Evolutionary conservation across 2,888 invertebrate genomes (phyloP).

Genomic region (Archips xylosteana): DNA sequence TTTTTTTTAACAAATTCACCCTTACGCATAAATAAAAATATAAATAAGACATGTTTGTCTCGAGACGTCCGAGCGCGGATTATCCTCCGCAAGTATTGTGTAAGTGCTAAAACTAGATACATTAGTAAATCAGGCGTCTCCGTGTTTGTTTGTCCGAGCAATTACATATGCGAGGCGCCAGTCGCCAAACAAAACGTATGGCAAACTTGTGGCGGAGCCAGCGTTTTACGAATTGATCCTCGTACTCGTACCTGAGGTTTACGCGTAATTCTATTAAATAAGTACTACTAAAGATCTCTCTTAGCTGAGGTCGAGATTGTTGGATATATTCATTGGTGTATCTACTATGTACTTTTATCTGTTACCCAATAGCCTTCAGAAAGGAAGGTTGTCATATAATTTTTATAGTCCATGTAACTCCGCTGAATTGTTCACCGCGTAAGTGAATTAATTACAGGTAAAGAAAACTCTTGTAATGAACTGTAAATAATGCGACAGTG

Average conservation of each 20-base stretch:
- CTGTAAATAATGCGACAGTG: no score
- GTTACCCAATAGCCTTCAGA: no score
- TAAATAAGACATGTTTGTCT: slow-evolving; percentile 5
- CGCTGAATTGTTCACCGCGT: no score
- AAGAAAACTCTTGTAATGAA: no score
- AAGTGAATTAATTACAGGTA: no score
- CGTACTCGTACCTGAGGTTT: slow-evolving; percentile 1
- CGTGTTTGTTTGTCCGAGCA: slow-evolving; percentile 75
- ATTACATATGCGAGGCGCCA: slow-evolving; percentile 81
- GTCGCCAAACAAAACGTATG: slow-evolving; percentile 72
- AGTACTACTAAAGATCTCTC: background rate
- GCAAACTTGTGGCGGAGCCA: slow-evolving; percentile 54
- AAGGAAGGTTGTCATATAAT: no score
- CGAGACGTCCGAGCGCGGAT: slow-evolving; percentile 14
- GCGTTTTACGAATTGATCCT: slow-evolving; percentile 14
- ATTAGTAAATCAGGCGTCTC: slow-evolving; percentile 77
- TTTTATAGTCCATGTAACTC: no score
- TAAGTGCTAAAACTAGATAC: slow-evolving; percentile 80
- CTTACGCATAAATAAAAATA: background rate
- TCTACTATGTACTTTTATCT: no score
- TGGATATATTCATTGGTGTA: no score
- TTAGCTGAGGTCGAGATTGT: no score
- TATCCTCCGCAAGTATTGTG: slow-evolving; percentile 50
- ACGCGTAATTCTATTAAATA: background rate
- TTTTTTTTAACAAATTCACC: no score